Base-by-base conservation (phyloP, 53 echinoderm and acorn worm species). In the Hippasteria phrygiana region DNA sequence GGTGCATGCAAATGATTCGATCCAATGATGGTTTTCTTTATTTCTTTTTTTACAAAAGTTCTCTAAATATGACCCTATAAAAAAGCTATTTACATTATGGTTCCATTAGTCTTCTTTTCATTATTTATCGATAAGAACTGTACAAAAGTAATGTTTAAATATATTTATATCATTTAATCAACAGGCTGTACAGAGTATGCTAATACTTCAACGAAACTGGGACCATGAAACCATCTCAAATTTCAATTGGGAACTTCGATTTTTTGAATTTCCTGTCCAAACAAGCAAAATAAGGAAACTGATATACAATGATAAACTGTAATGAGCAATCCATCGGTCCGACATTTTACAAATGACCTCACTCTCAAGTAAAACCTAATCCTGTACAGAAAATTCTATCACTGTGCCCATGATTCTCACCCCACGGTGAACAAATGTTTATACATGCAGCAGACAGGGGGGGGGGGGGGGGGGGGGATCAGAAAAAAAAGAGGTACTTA, bases 71-170 rank as follows among this genome's bases (percentile, higher is more conserved):
- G 69, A 71, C 70, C 71, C 85, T 85, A 71, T 85, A 85, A 85
- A 85, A 79, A 85, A 35, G 70, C 70, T 85, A 85, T 85, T 35
- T 85, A 85, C 85, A 85, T 33, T 48, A 85, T 37, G 22, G 85
- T 85, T 85, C 33, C 51, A 81, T 27, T 41, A 43, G 20, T 70
- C 35, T 22, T 43, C 62, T 43, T 48, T 69, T 40, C 47, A 67
- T 69, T 85, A n/a, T 70, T 65, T 51, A 11, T 77, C n/a, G 26
- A 85, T 85, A 85, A 81, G 81, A 81, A 70, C 85, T 85, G 85
- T 85, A 85, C 85, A 85, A 85, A 85, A 85, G 66, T 54, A 71
- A 85, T 53, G 34, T 50, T 85, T 85, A 85, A 85, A 85, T 85
- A 85, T 85, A 85, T 81, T 40, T 85, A 85, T 85, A 85, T 71